Conservation (phyloP, 2,888 invertebrate species). For the Matsumyia berberina region DNA sequence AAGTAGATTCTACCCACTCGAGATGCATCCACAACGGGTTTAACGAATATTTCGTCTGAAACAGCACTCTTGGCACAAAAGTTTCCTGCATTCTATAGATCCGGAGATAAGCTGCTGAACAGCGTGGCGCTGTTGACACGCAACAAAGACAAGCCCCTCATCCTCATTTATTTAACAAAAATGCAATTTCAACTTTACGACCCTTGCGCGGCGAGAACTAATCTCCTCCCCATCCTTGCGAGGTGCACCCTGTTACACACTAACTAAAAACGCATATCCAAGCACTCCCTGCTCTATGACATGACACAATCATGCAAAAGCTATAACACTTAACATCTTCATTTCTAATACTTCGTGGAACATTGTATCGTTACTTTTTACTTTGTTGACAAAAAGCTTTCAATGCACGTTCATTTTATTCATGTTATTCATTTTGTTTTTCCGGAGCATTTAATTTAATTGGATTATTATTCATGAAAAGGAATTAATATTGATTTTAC, state of each 20-base stretch:
- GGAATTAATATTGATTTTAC: constrained; percentile 72
- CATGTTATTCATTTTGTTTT: constrained; percentile 16
- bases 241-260: not conserved
- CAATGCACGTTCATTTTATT: constrained; percentile 58
- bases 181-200: constrained; percentile 62
- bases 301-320: constrained; percentile 4
- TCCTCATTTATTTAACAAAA: constrained; percentile 16
- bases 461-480: constrained; percentile 70
- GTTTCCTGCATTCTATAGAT: constrained; percentile 48
- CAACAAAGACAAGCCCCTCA: constrained; percentile 27
- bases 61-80: constrained; percentile 50
- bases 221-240: constrained; percentile 5
- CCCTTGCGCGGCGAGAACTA: constrained; percentile 16
- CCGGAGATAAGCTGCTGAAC: constrained; percentile 24
- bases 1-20: not conserved
- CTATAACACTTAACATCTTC: constrained; percentile 40
- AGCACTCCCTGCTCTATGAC: constrained; percentile 24
- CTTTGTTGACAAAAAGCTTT: constrained; percentile 49
- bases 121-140: constrained; percentile 36
- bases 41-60: constrained; percentile 7
- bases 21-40: not conserved
- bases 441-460: constrained; percentile 69
- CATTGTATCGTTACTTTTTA: constrained; percentile 14
- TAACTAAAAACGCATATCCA: constrained; percentile 11
- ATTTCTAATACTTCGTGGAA: constrained; percentile 5